These are phyloP conservation scores for Pherbina coryleti DNA, from an alignment of 2,888 invertebrate genomes.

Conservation along the genomic window DNA sequence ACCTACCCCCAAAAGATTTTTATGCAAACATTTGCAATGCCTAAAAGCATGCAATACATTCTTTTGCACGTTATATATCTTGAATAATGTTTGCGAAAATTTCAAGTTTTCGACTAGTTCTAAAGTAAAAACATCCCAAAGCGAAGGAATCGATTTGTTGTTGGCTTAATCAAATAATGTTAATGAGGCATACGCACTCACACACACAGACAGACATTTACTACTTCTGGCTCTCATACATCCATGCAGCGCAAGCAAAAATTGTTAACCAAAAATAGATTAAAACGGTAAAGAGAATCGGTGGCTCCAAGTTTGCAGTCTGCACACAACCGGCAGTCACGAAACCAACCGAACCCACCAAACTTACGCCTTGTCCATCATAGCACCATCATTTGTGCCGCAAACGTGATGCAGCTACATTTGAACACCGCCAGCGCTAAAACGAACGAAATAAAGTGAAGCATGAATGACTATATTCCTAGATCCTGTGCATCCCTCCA, in stretches of 20 bases:
- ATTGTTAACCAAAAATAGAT: slow-evolving; percentile 16
- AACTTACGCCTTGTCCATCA: not conserved
- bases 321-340: slow-evolving; percentile 1
- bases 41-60: not conserved
- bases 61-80: not conserved
- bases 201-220: not conserved
- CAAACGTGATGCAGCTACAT: not conserved
- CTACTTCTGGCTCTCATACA: not conserved
- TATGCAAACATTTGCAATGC: not conserved
- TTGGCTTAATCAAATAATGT: slow-evolving; percentile 23
- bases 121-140: not conserved
- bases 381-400: not conserved
- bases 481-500: not conserved
- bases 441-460: not conserved
- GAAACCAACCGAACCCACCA: not conserved
- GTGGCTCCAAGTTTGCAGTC: not conserved
- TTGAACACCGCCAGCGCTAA: not conserved
- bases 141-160: slow-evolving; percentile 4
- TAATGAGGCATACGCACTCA: slow-evolving; percentile 2
- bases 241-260: not conserved
- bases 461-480: not conserved
- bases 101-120: not conserved
- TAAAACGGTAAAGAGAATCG: not conserved
- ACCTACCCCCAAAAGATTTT: no score
- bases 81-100: not conserved